phyloP scores from a whole-genome alignment of 2,113 vertebrate species.

The Physeter macrocephalus region DNA sequence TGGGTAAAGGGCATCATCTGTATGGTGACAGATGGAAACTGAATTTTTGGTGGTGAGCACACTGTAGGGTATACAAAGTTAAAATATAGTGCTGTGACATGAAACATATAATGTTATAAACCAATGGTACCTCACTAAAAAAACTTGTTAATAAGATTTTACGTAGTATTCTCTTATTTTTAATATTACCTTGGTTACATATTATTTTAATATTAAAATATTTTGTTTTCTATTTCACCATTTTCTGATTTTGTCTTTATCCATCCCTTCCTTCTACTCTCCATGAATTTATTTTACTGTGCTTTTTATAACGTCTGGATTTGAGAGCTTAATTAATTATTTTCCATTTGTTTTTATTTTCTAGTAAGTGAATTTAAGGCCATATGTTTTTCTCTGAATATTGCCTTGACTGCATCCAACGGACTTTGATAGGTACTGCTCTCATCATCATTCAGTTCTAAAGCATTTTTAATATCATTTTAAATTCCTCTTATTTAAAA shows the following conservation, averaged over 20 bases:
- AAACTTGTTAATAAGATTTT: not conserved
- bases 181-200: not conserved
- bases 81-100: not conserved
- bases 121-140: not conserved
- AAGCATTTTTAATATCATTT: conserved; percentile 26
- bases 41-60: not conserved
- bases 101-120: not conserved
- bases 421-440: not conserved
- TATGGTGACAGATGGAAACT: not conserved
- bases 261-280: not conserved
- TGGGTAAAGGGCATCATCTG: not conserved
- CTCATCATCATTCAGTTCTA: conserved; percentile 6
- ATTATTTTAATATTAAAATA: not conserved
- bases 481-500: conserved; percentile 41
- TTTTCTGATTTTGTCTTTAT: conserved; percentile 32
- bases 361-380: conserved; percentile 25
- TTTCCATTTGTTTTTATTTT: conserved; percentile 42
- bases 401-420: not conserved
- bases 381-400: conserved; percentile 4
- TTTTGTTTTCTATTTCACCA: conserved; percentile 12
- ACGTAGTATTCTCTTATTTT: not conserved
- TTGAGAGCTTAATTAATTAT: conserved; percentile 28
- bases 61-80: not conserved
- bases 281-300: not conserved
- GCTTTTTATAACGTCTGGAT: not conserved